Evolutionary conservation across 1,140 invertebrate genomes (phyloP).

Genomic region (Drosophila baimaii): DNA sequence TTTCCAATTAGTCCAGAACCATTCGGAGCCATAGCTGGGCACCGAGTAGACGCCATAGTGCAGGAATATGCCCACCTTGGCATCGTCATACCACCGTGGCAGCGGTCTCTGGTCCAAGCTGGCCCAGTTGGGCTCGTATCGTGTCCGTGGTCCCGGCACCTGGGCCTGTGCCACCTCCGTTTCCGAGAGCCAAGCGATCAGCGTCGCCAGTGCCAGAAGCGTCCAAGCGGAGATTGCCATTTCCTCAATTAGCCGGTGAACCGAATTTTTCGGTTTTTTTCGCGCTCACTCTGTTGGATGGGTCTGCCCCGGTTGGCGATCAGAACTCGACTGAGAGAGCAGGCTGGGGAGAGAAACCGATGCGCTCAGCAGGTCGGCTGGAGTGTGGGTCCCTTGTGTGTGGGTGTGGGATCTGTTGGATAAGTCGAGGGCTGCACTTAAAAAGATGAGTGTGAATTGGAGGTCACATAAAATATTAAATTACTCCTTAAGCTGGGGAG

Average conservation of each 20-base stretch:
- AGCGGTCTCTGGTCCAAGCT: slow-evolving; percentile 93
- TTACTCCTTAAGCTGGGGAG: too few species aligned
- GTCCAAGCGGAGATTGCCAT: slow-evolving; percentile 45
- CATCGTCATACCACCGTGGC: slow-evolving; percentile 94
- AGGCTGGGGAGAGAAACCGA: background rate
- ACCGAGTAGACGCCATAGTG: slow-evolving; percentile 98
- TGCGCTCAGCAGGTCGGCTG: background rate
- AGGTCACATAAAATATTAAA: background rate
- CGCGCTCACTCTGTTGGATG: background rate
- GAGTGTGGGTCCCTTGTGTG: background rate
- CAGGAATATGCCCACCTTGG: slow-evolving; percentile 96
- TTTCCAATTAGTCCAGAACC: slow-evolving; percentile 94
- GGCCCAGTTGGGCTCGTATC: slow-evolving; percentile 90
- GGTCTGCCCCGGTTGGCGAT: slow-evolving; percentile 19
- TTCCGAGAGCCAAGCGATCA: slow-evolving; percentile 10
- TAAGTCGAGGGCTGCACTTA: background rate
- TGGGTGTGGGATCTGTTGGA: slow-evolving; percentile 1
- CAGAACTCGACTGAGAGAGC: slow-evolving; percentile 26
- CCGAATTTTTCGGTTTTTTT: background rate
- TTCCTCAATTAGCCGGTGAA: slow-evolving; percentile 29
- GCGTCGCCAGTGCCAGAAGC: slow-evolving; percentile 17
- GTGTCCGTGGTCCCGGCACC: slow-evolving; percentile 46
- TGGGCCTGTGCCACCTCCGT: slow-evolving; percentile 14
- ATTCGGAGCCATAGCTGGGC: slow-evolving; percentile 92
- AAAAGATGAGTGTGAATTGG: background rate